Evolutionary conservation across 1,140 invertebrate species (phyloP), one percentile per base, ranked within the genome.

Genomic region (Galleria mellonella): DNA sequence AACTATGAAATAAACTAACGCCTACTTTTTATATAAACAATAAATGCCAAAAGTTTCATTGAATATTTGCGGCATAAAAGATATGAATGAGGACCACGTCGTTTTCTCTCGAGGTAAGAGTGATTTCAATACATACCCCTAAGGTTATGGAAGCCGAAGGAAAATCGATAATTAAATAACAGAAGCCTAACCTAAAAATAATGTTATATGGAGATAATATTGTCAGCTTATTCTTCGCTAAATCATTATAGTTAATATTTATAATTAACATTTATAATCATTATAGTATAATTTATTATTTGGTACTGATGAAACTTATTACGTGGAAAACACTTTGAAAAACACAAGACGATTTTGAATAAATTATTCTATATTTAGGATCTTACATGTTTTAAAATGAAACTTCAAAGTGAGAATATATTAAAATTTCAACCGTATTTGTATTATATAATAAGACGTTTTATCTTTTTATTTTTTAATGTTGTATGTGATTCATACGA

Each of bases 61-160:
- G 55, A 71, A 37, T 51, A 73, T 65, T 63, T 62, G 74, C 50
- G 63, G 61, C 43, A 64, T 59, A 74, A 73, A 79, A 87, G 88
- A 87, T 88, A 89, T 90, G 88, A 88, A 87, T 90, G 91, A 91
- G 89, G 91, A 90, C 91, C 90, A 91, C 91, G 89, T 89, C 89
- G 86, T 90, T 92, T 87, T 89, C 91, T 66, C 87, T 91, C 84
- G 90, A 93, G 91, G 92, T 92, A 88, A 88, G 88, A 63, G 30
- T 38, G n/a, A 39, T 9, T 23, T 23, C 28, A 38, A 36, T 17
- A 17, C 9, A 17, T 15, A 15, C 3, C 9, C 15, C 2, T 37
- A 37, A 37, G 35, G 35, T 37, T 37, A 37, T 15, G 7, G 6
- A 12, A 2, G 17, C 35, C 12, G 9, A 5, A 35, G 39, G 57